Base-by-base conservation (phyloP, 2,888 invertebrate species). In the Cheilosia vulpina region DNA sequence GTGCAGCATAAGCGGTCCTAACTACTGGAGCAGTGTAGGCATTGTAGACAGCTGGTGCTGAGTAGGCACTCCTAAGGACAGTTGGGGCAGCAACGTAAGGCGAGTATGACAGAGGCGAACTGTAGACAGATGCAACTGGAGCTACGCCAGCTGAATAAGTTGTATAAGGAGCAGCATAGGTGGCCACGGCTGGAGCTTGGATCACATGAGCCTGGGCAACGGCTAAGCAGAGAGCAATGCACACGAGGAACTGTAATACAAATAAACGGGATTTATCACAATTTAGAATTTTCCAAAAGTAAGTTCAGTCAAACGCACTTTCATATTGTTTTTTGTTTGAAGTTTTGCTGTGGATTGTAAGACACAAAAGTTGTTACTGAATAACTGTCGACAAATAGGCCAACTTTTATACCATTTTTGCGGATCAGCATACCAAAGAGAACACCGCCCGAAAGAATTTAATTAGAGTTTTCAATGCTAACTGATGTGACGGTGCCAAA, bases 41-140 rank as follows among this genome's bases (percentile, higher is more conserved):
- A 53, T 38, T 53, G 60, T 72, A 77, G 0, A 71, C 81, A 21
- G 43, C 11, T 60, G 76, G 76, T 15, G 68, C 60, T 2, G 60
- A 21, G 41, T 77, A 66, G 60, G 60, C 31, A 52, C 69, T 41
- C 31, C 76, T 65, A 11, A 76, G n/a, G 45, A 78, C 4, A 45
- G 72, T 62, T 19, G 82, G 72, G 24, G 66, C 72, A 55, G 60
- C 55, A 53, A 47, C 15, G 3, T 52, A 57, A 5, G 79, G 38
- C 5, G 79, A 65, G 24, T 79, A 79, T 2, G 79, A 13, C 9
- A 73, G n/a, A 13, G 69, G 71, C 7, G 76, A 50, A 9, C 53
- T 60, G 11, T 85, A 85, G 4, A 85, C 79, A 9, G 71, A 76
- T 66, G 50, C 76, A 38, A 76, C 82, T 27, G 84, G 79, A 65